These are phyloP conservation scores for Mesocentrotus franciscanus DNA, from an alignment of 53 echinoderm and acorn worm species.

Conservation along the genomic window DNA sequence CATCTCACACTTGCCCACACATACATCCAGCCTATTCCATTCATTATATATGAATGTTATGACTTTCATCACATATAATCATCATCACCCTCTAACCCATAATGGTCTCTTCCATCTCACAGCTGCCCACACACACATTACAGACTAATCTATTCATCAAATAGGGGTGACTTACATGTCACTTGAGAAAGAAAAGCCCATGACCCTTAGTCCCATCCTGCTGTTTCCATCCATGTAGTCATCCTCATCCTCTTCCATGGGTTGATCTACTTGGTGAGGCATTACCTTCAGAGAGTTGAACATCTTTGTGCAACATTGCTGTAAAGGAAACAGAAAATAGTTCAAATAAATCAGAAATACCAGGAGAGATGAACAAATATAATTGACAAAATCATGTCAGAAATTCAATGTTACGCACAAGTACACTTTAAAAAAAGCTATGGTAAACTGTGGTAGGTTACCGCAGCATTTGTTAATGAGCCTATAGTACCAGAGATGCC, in stretches of 20 bases:
- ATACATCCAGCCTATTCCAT: neutral
- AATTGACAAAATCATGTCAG: no score
- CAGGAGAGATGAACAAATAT: neutral
- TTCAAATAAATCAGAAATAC: neutral
- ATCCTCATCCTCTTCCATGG: conserved; percentile 94
- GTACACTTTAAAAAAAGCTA: no score
- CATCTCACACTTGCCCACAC: neutral
- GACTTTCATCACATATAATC: conserved; percentile 79
- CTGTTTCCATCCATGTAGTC: conserved; percentile 85
- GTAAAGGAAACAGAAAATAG: conserved; percentile 10
- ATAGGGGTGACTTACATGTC: conserved; percentile 79
- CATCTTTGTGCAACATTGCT: conserved; percentile 87
- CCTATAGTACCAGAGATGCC: no score
- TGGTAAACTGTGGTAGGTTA: no score
- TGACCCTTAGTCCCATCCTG: conserved; percentile 84
- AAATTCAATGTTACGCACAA: no score
- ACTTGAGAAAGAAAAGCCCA: conserved; percentile 88
- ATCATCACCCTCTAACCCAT: conserved; percentile 77
- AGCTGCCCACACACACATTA: neutral
- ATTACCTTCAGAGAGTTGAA: conserved; percentile 95
- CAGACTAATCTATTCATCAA: neutral
- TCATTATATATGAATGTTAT: conserved; percentile 31
- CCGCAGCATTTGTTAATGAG: no score
- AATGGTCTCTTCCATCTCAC: neutral
- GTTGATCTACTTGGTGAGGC: conserved; percentile 96